Conservation (phyloP, 2,797 vertebrate species). For the Cossypha polioptera region DNA sequence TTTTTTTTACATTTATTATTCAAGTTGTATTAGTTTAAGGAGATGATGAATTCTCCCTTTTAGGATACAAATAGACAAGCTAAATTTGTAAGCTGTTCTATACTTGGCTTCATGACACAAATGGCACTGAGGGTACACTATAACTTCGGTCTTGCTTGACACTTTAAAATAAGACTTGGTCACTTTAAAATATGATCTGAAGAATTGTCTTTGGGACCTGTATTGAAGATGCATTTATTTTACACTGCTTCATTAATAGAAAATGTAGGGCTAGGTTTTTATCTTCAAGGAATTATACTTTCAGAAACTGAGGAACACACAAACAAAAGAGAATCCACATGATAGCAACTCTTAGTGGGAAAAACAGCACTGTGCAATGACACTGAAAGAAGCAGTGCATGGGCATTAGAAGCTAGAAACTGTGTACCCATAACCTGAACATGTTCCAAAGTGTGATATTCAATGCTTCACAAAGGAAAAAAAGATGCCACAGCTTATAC, state of each 20-base stretch:
- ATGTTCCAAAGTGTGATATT: conserved; percentile 73
- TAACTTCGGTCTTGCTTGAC: conserved; percentile 72
- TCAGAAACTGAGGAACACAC: conserved; percentile 69
- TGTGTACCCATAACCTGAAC: conserved; percentile 73
- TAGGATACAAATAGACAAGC: conserved; percentile 54
- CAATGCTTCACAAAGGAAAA: conserved; percentile 75
- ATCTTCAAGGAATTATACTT: conserved; percentile 71
- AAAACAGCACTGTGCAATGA: conserved; percentile 73
- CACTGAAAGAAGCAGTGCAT: conserved; percentile 73
- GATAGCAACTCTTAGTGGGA: conserved; percentile 71
- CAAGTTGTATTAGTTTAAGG: conserved; percentile 46
- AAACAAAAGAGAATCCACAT: conserved; percentile 71
- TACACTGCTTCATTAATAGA: conserved; percentile 77
- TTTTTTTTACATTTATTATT: conserved; percentile 62
- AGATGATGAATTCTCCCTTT: conserved; percentile 49
- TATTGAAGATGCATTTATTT: conserved; percentile 73
- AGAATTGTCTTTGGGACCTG: conserved; percentile 79
- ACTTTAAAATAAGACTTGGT: conserved; percentile 76
- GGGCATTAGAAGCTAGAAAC: conserved; percentile 69
- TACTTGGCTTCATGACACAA: conserved; percentile 78
- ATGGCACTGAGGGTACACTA: conserved; percentile 78
- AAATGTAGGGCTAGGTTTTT: conserved; percentile 44
- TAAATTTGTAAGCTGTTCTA: conserved; percentile 68
- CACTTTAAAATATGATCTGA: conserved; percentile 79
- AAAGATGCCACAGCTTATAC: conserved; percentile 80